Evolutionary conservation across 2,797 vertebrate species (phyloP), one percentile per base, ranked within the genome.

Genomic region (Chelmon rostratus): DNA sequence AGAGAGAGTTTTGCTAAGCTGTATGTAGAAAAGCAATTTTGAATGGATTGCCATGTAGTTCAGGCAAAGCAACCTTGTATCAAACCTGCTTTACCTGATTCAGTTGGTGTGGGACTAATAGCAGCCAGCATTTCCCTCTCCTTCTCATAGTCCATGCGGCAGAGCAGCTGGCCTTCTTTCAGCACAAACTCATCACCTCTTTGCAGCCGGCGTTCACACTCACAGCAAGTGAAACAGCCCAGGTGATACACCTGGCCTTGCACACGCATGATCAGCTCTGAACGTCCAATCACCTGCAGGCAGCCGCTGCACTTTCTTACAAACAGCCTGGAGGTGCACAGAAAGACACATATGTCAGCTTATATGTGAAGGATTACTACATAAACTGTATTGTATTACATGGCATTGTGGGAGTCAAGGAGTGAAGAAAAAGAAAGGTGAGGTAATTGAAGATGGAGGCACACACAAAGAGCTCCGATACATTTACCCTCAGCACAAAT

Each of bases 221-320:
- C 97, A n/a, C 97, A 97, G 94, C 97, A 98, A 93, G 91, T 97
- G 93, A 98, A 97, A 93, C 97, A 97, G 81, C 94, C 96, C 65
- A 97, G 94, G 80, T 97, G 97, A 91, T 97, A 97, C 84, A 98
- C 97, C 83, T 97, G 96, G 74, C 96, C 96, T 83, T 97, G 94
- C 85, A 97, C 97, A 1, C 97, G 91, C 97, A 98, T 97, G 90
- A 98, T 97, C 84, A 98, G 94, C 93, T 97, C 97, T 0, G 97
- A 96, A 0, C 96, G 96, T 18, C 96, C 95, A 16, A 98, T 95
- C 44, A 94, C 96, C 92, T 97, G 96, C 87, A 97, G 84, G 83
- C 97, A 98, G 21, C 96, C 95, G 44, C 96, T 97, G 94, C 97
- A 98, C 90, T 97, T 97, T 75, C 96, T 96, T 82, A 96, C 96